These are phyloP conservation scores for Trichogramma evanescens DNA, from an alignment of 2,888 invertebrate species.

Conservation along the genomic window DNA sequence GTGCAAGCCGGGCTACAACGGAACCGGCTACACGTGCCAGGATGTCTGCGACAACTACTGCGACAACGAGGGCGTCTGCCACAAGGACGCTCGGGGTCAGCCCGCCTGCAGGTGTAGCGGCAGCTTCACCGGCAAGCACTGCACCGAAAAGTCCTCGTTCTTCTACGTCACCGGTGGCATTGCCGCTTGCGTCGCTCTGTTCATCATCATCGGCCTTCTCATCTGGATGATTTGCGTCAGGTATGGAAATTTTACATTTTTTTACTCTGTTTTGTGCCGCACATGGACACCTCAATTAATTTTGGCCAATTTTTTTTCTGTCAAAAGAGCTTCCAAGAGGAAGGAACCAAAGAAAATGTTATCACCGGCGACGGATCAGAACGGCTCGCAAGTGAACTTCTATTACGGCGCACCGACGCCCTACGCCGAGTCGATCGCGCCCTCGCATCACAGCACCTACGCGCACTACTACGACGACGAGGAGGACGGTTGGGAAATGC, in stretches of 20 bases:
- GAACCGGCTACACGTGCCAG: conserved; percentile 72
- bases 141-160: conserved; percentile 87
- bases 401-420: conserved; percentile 92
- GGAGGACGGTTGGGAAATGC: conserved; percentile 97
- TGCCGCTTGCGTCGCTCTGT: conserved; percentile 86
- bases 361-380: conserved; percentile 82
- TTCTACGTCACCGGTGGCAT: conserved; percentile 92
- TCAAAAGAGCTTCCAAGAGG: conserved; percentile 67
- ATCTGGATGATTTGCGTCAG: conserved; percentile 97
- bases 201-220: conserved; percentile 83
- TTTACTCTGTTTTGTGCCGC: neutral
- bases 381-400: conserved; percentile 91
- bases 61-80: conserved; percentile 83
- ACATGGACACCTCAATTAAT: neutral
- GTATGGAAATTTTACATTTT: conserved; percentile 42
- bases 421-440: conserved; percentile 90
- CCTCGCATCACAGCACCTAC: conserved; percentile 90
- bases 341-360: conserved; percentile 88
- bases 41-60: conserved; percentile 82
- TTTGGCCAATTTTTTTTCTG: neutral
- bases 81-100: conserved; percentile 75
- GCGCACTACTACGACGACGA: conserved; percentile 94
- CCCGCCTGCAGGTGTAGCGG: conserved; percentile 86
- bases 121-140: conserved; percentile 84
- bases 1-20: conserved; percentile 89